Conservation (phyloP, 2,888 invertebrate species). For the Aquatica leii region DNA sequence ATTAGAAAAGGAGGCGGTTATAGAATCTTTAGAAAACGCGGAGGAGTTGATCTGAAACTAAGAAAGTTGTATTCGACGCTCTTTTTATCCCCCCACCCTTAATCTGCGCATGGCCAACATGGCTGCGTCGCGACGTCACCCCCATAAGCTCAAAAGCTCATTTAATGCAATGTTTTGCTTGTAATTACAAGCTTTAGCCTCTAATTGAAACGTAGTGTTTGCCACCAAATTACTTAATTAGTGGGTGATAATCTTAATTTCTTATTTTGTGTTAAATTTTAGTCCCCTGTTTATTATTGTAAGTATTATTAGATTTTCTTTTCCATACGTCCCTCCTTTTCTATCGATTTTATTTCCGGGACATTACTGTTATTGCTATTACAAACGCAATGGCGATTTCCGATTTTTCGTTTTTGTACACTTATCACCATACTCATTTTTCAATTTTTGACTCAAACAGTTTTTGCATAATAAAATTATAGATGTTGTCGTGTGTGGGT, state of each 20-base stretch:
- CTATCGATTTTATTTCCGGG: constrained; percentile 52
- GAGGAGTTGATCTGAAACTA: constrained; percentile 43
- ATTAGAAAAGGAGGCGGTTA: constrained; percentile 43
- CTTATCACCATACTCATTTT: too few species aligned
- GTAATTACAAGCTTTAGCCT: constrained; percentile 49
- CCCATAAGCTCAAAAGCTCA: constrained; percentile 42
- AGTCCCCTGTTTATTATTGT: constrained; percentile 10
- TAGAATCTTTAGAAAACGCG: constrained; percentile 47
- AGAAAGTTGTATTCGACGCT: constrained; percentile 51
- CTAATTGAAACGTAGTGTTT: constrained; percentile 30
- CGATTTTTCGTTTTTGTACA: constrained; percentile 2
- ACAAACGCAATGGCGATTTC: constrained; percentile 34
- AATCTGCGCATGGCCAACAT: constrained; percentile 56
- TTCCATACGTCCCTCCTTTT: constrained; percentile 23
- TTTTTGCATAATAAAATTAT: too few species aligned
- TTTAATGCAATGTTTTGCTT: constrained; percentile 50
- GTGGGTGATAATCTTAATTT: constrained; percentile 19
- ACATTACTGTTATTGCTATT: constrained; percentile 39
- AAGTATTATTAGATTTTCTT: constrained; percentile 24
- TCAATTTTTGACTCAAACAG: neutral
- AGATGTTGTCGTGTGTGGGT: neutral
- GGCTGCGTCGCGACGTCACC: constrained; percentile 49
- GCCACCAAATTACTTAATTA: constrained; percentile 8
- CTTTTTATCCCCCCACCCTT: constrained; percentile 42
- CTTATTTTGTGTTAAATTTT: constrained; percentile 15